Evolutionary conservation across 1,140 invertebrate species (phyloP).

Genomic region (Philaenus spumarius): DNA sequence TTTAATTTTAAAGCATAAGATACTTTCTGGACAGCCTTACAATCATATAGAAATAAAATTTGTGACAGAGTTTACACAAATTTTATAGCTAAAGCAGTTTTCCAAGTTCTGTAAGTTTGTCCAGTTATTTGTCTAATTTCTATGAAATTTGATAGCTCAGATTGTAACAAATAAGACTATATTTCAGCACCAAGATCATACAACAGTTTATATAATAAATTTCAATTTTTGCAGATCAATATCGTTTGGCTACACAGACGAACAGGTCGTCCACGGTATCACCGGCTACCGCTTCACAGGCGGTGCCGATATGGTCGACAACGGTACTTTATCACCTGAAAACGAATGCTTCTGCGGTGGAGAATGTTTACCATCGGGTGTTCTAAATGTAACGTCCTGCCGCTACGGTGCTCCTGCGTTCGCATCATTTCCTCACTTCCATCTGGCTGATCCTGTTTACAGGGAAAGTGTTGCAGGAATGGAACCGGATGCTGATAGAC

Average conservation of each 20-base stretch:
- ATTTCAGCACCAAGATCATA: too few species aligned
- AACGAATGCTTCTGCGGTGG: slow-evolving; percentile 64
- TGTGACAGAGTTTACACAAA: too few species aligned
- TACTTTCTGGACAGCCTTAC: too few species aligned
- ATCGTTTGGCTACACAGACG: slow-evolving; percentile 46
- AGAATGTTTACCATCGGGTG: slow-evolving; percentile 43
- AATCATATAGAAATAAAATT: too few species aligned
- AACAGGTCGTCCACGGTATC: slow-evolving; percentile 39
- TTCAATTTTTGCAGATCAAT: slow-evolving; percentile 31
- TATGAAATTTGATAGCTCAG: too few species aligned
- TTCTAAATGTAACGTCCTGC: slow-evolving; percentile 44
- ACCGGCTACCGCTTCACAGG: slow-evolving; percentile 37
- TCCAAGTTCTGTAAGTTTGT: too few species aligned
- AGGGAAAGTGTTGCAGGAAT: slow-evolving; percentile 48
- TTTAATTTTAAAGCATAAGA: too few species aligned
- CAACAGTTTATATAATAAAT: too few species aligned
- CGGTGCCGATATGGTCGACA: slow-evolving; percentile 38
- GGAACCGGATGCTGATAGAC: slow-evolving; percentile 46
- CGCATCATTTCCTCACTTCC: slow-evolving; percentile 65
- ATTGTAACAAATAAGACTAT: too few species aligned
- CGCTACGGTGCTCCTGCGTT: slow-evolving; percentile 56
- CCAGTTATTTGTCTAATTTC: too few species aligned
- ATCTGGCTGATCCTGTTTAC: slow-evolving; percentile 53
- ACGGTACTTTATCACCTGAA: slow-evolving; percentile 46
- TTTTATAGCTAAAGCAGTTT: too few species aligned